These are phyloP conservation scores for Callionymus lyra DNA, from an alignment of 2,113 vertebrate genomes.

Conservation along the genomic window DNA sequence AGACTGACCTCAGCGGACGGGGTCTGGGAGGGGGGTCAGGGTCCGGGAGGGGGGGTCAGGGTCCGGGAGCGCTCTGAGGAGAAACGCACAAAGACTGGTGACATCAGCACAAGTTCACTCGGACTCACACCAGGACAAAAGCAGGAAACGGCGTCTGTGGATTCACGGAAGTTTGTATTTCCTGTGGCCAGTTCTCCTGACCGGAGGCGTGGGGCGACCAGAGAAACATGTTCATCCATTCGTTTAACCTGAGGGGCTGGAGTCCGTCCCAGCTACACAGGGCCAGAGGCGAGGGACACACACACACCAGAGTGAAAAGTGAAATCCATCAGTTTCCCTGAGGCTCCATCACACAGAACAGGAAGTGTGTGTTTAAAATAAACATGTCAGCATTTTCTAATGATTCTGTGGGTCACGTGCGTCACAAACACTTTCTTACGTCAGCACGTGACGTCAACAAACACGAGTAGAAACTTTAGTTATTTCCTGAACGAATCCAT, in stretches of 20 bases:
- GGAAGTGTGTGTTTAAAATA: too few relatives aligned
- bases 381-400: too few relatives aligned
- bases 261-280: not conserved
- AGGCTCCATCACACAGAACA: too few relatives aligned
- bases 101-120: conserved; percentile 6
- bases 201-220: conserved; percentile 9
- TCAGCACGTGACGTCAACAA: not conserved
- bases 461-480: not conserved
- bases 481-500: not conserved
- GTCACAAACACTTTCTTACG: too few relatives aligned
- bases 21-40: too few relatives aligned
- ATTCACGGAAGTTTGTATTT: conserved; percentile 39
- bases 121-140: conserved; percentile 32
- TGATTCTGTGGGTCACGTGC: too few relatives aligned
- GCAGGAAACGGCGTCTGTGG: conserved; percentile 42
- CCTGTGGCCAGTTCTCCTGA: conserved; percentile 25
- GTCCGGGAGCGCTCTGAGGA: too few relatives aligned
- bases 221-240: not conserved
- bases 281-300: not conserved
- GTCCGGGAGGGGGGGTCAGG: too few relatives aligned
- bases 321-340: too few relatives aligned
- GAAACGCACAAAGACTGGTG: not conserved
- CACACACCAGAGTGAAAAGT: not conserved
- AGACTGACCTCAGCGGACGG: not conserved
- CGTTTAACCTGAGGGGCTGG: not conserved